Conservation (phyloP, 2,113 vertebrate species). For the Thermophis baileyi region DNA sequence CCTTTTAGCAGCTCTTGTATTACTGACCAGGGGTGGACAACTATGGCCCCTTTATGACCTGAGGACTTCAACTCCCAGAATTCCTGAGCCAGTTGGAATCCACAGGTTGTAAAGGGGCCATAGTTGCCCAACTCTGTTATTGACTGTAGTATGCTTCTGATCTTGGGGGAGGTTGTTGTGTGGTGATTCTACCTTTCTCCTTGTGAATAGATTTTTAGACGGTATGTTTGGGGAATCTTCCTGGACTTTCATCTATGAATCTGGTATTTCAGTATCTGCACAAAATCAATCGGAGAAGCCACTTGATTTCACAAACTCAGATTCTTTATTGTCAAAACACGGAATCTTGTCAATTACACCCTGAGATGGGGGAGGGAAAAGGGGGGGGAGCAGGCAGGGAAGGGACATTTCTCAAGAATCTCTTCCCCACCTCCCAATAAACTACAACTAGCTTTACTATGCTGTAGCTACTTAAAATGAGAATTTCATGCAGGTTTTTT, state of each 20-base stretch:
- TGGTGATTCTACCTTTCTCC: background rate
- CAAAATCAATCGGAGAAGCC: background rate
- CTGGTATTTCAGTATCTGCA: background rate
- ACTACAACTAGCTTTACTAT: background rate
- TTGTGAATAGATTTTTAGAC: background rate
- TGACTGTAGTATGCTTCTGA: background rate
- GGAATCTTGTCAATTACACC: background rate
- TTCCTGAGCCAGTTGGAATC: background rate
- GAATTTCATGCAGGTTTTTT: background rate
- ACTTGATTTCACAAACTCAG: background rate
- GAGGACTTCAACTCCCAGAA: background rate
- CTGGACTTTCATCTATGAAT: background rate
- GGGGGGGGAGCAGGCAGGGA: no score
- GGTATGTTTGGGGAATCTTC: background rate
- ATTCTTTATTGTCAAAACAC: background rate
- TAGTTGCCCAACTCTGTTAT: background rate
- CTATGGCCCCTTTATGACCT: background rate
- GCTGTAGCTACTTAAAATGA: background rate
- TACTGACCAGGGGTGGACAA: background rate
- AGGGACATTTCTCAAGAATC: background rate
- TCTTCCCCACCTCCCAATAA: background rate
- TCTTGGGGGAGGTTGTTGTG: fast-evolving
- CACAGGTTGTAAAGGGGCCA: background rate
- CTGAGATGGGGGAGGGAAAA: background rate
- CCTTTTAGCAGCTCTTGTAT: background rate